Conservation (phyloP, 2,888 invertebrate genomes). For the Rapana venosa region DNA sequence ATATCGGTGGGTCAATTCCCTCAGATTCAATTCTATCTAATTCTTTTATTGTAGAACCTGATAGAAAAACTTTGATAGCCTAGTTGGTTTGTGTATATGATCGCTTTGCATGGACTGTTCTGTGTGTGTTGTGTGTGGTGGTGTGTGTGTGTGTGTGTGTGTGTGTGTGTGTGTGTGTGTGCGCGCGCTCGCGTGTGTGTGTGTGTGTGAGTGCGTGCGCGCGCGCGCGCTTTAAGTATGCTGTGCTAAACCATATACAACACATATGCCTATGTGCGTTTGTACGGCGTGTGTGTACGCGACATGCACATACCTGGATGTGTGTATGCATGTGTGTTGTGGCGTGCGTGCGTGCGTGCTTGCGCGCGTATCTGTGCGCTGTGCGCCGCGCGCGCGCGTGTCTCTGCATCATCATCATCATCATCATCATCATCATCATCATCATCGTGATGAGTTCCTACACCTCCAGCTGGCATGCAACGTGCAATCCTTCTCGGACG, state of each 20-base stretch:
- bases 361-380: too few relatives aligned
- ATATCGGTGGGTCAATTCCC: too few relatives aligned
- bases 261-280: background rate
- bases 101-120: too few relatives aligned
- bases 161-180: conserved; percentile 8
- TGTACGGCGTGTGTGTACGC: too few relatives aligned
- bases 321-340: too few relatives aligned
- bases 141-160: conserved; percentile 16
- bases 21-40: too few relatives aligned
- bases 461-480: conserved; percentile 59
- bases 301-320: background rate
- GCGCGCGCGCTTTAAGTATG: background rate
- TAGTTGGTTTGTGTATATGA: too few relatives aligned
- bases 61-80: too few relatives aligned
- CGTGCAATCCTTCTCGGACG: conserved; percentile 68
- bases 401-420: too few relatives aligned
- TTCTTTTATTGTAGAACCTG: too few relatives aligned
- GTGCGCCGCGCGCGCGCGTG: too few relatives aligned
- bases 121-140: background rate
- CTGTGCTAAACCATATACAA: background rate
- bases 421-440: background rate
- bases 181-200: background rate
- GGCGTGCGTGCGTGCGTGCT: too few relatives aligned
- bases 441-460: background rate
- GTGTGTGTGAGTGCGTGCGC: background rate